A percentile compares a stretch with the other conserved stretches of the same genome.
Conservation (phyloP, 1,140 invertebrate genomes). For the Bombus superbus region DNA sequence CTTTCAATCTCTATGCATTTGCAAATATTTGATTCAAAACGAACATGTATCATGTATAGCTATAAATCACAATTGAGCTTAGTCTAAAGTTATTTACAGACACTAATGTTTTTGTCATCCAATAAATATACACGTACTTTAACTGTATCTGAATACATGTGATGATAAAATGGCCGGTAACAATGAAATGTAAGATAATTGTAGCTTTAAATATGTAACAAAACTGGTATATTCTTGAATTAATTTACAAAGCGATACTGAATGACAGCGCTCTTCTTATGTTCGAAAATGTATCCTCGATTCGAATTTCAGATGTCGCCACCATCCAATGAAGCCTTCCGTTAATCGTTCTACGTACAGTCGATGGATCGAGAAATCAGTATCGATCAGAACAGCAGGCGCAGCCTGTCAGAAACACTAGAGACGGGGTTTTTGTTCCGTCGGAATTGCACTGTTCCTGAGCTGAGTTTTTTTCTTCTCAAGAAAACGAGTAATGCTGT, state of each 20-base stretch:
- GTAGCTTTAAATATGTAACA: no score
- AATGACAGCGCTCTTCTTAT: no score
- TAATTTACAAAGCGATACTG: background rate
- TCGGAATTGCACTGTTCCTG: slow-evolving; percentile 1
- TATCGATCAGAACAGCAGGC: slow-evolving; percentile 50
- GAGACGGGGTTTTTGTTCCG: slow-evolving; percentile 16
- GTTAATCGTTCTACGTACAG: background rate
- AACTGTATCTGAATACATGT: no score
- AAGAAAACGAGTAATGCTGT: slow-evolving; percentile 27
- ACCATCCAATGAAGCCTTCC: background rate
- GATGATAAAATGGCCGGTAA: no score
- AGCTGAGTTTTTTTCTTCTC: background rate
- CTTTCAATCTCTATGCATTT: background rate
- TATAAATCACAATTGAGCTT: background rate
- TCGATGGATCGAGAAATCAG: slow-evolving; percentile 60
- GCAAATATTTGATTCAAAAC: background rate
- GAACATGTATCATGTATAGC: background rate
- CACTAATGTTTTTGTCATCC: background rate
- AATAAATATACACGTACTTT: background rate
- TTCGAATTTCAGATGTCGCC: slow-evolving; percentile 21
- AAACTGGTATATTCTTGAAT: background rate
- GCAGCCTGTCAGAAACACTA: slow-evolving; percentile 36
- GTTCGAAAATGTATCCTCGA: background rate
- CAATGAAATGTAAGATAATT: no score
- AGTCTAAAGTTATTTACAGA: background rate